A percentile compares a stretch with the other conserved stretches of the same genome.
Evolutionary conservation across 2,888 invertebrate genomes (phyloP).

Genomic region (Aricia artaxerxes): DNA sequence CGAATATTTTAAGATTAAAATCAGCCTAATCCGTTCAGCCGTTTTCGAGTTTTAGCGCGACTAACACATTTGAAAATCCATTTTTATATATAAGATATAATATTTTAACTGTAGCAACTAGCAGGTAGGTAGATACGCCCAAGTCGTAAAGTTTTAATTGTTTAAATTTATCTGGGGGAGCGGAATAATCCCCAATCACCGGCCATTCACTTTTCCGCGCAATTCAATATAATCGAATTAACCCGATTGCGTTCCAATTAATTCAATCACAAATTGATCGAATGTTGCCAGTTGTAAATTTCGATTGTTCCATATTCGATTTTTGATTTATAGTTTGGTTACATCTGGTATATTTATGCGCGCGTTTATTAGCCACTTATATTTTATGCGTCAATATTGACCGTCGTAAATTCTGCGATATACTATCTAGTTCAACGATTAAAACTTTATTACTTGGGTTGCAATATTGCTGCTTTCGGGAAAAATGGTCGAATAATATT

Average conservation of each 20-base stretch:
- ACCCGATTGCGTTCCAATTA: conserved; percentile 52
- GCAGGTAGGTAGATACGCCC: neutral
- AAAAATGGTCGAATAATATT: neutral
- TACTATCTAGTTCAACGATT: conserved; percentile 1
- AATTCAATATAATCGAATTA: conserved; percentile 40
- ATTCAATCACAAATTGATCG: conserved; percentile 71
- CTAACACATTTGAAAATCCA: no score
- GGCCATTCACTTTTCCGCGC: conserved; percentile 39
- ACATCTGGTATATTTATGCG: conserved; percentile 64
- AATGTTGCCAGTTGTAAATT: conserved; percentile 76
- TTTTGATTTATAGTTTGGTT: conserved; percentile 71
- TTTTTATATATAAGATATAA: no score
- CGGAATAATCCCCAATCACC: conserved; percentile 36
- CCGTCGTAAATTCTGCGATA: conserved; percentile 28
- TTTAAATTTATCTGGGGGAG: conserved; percentile 18
- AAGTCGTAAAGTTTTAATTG: conserved; percentile 20
- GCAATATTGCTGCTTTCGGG: neutral
- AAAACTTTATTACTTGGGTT: conserved; percentile 3
- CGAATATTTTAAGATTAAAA: no score
- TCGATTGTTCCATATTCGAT: conserved; percentile 42
- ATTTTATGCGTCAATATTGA: conserved; percentile 39
- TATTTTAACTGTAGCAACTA: no score
- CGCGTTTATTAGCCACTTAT: conserved; percentile 55
- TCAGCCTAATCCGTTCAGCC: no score
- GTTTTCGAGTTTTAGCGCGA: no score